Evolutionary conservation across 2,113 vertebrate species (phyloP).

Genomic region (Gymnarchus niloticus): DNA sequence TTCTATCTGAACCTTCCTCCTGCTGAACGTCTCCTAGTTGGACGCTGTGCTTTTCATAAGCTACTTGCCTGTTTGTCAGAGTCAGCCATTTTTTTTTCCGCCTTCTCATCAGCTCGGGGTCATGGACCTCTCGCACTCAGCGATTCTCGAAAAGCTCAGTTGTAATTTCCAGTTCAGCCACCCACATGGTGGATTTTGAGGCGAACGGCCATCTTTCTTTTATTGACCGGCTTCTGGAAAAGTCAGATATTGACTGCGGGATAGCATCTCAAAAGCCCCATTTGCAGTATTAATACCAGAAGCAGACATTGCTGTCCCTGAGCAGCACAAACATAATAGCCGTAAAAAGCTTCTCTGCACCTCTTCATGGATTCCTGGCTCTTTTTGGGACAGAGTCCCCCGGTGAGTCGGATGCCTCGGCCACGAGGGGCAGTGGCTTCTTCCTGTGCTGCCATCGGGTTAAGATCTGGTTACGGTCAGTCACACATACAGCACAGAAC

Average conservation of each 20-base stretch:
- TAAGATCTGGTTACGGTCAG: not conserved
- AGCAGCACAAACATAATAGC: not conserved
- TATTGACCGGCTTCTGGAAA: not conserved
- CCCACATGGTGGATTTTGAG: not conserved
- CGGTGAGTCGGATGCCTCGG: not conserved
- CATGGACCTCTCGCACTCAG: not conserved
- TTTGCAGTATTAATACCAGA: too few relatives aligned
- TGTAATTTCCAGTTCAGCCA: not conserved
- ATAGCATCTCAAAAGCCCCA: not conserved
- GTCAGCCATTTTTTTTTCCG: not conserved
- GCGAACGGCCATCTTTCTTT: not conserved
- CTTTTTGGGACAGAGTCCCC: too few relatives aligned
- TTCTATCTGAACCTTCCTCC: too few relatives aligned
- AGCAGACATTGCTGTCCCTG: too few relatives aligned
- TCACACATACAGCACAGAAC: not conserved
- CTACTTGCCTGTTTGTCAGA: not conserved
- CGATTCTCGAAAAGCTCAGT: not conserved
- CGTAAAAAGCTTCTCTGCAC: not conserved
- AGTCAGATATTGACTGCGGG: too few relatives aligned
- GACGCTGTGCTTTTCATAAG: not conserved
- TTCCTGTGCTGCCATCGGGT: conserved; percentile 36
- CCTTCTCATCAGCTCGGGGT: not conserved
- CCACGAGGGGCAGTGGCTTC: conserved; percentile 28
- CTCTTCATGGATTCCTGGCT: not conserved
- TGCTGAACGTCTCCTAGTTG: too few relatives aligned